Evolutionary conservation across 2,113 vertebrate species (phyloP), one percentile per base, ranked within the genome.

Genomic region (Tichodroma muraria): DNA sequence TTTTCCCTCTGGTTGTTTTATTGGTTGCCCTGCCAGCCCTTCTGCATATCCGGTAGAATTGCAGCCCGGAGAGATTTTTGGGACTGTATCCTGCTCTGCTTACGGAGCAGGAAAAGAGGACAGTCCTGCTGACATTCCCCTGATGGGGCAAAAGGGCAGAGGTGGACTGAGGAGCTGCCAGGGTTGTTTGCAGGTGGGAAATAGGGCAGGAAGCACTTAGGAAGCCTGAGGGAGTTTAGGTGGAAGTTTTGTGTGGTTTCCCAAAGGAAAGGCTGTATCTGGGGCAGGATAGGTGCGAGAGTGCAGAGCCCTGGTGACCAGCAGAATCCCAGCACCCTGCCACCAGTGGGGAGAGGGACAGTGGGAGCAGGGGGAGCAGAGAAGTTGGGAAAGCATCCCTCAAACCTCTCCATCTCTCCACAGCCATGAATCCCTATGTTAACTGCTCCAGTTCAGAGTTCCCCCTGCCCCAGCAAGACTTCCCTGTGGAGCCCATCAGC

Each of bases 381-480:
- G 14, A 31, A 11, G 3, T 37, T 81, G n/a, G 45, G 53, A 88
- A 68, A 76, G 9, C 37, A 33, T 63, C 33, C n/a, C 0, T 0
- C 21, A 66, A 70, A 54, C 52, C 15, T 52, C 64, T 28, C 17
- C 2, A 1, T 82, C 54, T 85, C 38, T 73, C 50, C 3, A 1
- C 73, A 97, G 96, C 61, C 85, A 96, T 97, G 96, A 80, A 93
- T 90, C 53, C 76, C 40, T 89, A 84, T 1, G 2, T 72, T 85
- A 98, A 98, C 97, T 98, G 97, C 89, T 98, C 98, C 4, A 17
- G 69, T 61, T 75, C 63, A 0, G 91, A 91, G 50, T 81, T 95
- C 47, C 53, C 31, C 37, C 72, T 85, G 64, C 56, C 89, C 24
- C 88, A 73, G 72, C 49, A 2, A 79, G 89, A 95, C 61, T 72